These are phyloP conservation scores for Agrilus planipennis DNA, from an alignment of 1,140 invertebrate genomes.

Conservation along the genomic window DNA sequence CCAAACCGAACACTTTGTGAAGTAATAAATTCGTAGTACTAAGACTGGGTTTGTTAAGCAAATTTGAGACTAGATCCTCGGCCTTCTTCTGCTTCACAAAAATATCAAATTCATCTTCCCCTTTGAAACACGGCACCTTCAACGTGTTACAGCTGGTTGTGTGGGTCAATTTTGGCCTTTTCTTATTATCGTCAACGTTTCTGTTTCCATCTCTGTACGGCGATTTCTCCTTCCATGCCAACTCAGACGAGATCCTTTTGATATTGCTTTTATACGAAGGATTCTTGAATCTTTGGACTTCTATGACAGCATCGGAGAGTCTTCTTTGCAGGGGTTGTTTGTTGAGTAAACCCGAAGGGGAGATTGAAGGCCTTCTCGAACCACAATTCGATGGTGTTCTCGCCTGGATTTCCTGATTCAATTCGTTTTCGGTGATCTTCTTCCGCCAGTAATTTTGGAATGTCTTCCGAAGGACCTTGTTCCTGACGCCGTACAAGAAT, in stretches of 20 bases:
- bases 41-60: conserved; percentile 33
- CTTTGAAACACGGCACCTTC: conserved; percentile 35
- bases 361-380: conserved; percentile 57
- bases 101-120: conserved; percentile 16
- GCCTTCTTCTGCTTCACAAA: no score
- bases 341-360: conserved; percentile 48
- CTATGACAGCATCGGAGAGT: conserved; percentile 51
- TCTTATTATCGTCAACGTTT: conserved; percentile 13
- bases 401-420: conserved; percentile 66
- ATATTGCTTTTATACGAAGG: conserved; percentile 31
- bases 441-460: conserved; percentile 71
- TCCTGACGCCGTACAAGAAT: conserved; percentile 65
- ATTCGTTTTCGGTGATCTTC: conserved; percentile 63
- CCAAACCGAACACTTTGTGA: conserved; percentile 39
- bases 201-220: conserved; percentile 22
- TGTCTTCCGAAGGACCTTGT: conserved; percentile 53
- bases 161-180: conserved; percentile 15
- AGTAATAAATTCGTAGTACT: conserved; percentile 39
- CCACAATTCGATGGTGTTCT: conserved; percentile 63
- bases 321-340: conserved; percentile 47
- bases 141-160: conserved; percentile 30
- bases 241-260: conserved; percentile 35
- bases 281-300: conserved; percentile 31
- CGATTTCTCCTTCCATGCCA: conserved; percentile 31
- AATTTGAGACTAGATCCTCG: conserved; percentile 33